Conservation (phyloP, 2,888 invertebrate genomes). For the Dyspetes luteomarginatus region DNA sequence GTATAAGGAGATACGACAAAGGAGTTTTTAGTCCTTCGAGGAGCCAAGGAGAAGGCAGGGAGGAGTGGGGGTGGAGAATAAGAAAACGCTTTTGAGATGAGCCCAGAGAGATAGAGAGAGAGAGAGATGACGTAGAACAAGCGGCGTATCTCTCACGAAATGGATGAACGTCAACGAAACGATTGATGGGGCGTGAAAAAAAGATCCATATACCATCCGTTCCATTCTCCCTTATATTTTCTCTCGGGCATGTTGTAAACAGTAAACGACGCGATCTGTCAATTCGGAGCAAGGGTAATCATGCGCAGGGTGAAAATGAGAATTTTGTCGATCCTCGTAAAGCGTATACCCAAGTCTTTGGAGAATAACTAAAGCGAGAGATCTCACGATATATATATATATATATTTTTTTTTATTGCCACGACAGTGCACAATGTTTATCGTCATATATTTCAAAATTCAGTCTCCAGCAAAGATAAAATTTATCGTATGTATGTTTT, state of each 20-base stretch:
- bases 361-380: not conserved
- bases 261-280: slow-evolving; percentile 50
- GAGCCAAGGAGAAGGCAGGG: not conserved
- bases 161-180: slow-evolving; percentile 60
- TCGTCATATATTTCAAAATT: too few relatives aligned
- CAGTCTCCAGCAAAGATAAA: too few relatives aligned
- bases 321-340: slow-evolving; percentile 13
- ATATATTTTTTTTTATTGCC: not conserved
- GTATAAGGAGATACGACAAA: slow-evolving; percentile 62
- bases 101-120: not conserved
- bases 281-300: slow-evolving; percentile 36
- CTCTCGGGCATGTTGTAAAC: slow-evolving; percentile 33
- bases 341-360: not conserved
- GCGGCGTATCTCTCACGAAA: slow-evolving; percentile 52
- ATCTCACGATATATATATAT: slow-evolving; percentile 6
- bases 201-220: slow-evolving; percentile 27
- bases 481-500: not conserved
- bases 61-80: slow-evolving; percentile 18
- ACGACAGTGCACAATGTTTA: not conserved
- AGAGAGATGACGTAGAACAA: slow-evolving; percentile 42
- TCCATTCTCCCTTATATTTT: slow-evolving; percentile 33
- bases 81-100: slow-evolving; percentile 51
- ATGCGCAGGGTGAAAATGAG: slow-evolving; percentile 1
- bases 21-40: slow-evolving; percentile 28
- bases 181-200: slow-evolving; percentile 61